Conservation (phyloP, 2,797 vertebrate species). For the Eidolon dupreanum region DNA sequence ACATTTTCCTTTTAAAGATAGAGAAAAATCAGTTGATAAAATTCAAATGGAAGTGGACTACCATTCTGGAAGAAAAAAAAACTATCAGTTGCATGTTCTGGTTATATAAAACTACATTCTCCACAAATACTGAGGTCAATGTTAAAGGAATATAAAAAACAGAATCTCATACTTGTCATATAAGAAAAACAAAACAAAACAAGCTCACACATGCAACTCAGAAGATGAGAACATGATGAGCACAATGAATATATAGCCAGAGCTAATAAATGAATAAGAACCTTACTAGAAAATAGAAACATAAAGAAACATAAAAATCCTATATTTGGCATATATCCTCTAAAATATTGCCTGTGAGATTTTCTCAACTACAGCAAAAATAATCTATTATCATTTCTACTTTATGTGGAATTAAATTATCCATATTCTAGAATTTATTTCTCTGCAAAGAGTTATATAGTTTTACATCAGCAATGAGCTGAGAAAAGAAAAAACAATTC, state of each 20-base stretch:
- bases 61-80: not conserved
- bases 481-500: not conserved
- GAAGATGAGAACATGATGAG: not conserved
- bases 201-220: not conserved
- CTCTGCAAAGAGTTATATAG: not conserved
- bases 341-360: not conserved
- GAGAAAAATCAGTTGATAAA: not conserved
- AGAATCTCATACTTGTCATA: not conserved
- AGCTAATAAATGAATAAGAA: not conserved
- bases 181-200: not conserved
- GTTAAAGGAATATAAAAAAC: not conserved
- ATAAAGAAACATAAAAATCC: not conserved
- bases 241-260: not conserved
- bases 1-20: conserved; percentile 24
- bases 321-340: not conserved
- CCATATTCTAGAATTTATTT: not conserved
- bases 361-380: not conserved
- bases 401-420: not conserved
- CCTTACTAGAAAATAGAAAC: not conserved
- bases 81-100: not conserved
- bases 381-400: not conserved
- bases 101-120: conserved; percentile 1
- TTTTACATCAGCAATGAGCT: not conserved
- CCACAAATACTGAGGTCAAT: not conserved
- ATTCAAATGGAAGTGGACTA: conserved; percentile 23